Evolutionary conservation across 1,140 invertebrate genomes (phyloP).

Genomic region (Meloidogyne floridensis): DNA sequence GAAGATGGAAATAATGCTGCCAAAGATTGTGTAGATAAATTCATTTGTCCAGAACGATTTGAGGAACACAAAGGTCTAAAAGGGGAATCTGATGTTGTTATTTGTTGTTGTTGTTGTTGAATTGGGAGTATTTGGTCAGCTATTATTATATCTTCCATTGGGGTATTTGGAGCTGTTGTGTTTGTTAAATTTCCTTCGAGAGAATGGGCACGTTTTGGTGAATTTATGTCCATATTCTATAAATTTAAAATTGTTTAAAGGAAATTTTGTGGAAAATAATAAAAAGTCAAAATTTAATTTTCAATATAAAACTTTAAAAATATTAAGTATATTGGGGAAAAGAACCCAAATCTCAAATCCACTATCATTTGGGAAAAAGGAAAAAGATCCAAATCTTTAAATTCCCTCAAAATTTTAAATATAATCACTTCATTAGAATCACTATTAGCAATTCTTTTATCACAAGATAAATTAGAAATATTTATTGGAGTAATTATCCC

Average conservation of each 20-base stretch:
- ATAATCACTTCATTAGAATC: conserved; percentile 7
- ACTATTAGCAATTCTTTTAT: neutral
- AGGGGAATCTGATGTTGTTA: neutral
- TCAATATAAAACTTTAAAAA: neutral
- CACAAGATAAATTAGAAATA: conserved; percentile 11
- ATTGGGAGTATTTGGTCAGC: neutral
- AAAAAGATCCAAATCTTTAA: too few species aligned
- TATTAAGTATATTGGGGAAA: neutral
- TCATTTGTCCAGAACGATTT: conserved; percentile 1
- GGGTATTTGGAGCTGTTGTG: neutral
- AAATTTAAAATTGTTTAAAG: too few species aligned
- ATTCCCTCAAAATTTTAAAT: neutral
- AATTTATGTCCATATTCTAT: conserved; percentile 36
- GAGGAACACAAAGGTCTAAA: conserved; percentile 4
- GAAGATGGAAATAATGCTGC: neutral
- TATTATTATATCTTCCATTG: neutral
- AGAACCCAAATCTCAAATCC: too few species aligned
- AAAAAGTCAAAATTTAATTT: too few species aligned
- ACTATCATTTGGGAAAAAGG: too few species aligned
- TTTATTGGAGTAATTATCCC: neutral
- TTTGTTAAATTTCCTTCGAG: conserved; percentile 36
- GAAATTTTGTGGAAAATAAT: too few species aligned
- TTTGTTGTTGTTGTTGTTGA: neutral
- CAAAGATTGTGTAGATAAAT: conserved; percentile 1
- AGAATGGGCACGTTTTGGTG: conserved; percentile 54